phyloP scores from a whole-genome alignment of 2,888 invertebrate genomes.

The Geotrupes spiniger region DNA sequence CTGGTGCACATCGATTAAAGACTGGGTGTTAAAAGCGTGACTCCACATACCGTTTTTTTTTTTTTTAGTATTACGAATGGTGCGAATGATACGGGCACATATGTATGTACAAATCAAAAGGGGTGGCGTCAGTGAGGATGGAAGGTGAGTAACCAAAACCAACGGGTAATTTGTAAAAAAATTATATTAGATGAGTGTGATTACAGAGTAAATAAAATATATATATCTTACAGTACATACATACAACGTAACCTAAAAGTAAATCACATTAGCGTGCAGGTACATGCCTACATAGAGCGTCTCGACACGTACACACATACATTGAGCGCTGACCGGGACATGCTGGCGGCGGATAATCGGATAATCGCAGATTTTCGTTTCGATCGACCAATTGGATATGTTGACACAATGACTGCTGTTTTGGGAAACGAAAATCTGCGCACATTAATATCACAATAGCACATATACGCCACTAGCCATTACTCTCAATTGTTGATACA shows the following conservation, averaged over 20 bases:
- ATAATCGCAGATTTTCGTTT: too few species aligned
- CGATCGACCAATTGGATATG: too few species aligned
- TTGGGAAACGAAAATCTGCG: background rate
- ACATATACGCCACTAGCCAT: too few species aligned
- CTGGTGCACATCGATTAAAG: too few species aligned
- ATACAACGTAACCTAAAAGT: conserved; percentile 18
- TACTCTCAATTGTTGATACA: too few species aligned
- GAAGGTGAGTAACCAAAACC: conserved; percentile 33
- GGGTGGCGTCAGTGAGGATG: background rate
- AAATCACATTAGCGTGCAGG: conserved; percentile 33
- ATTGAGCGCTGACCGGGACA: conserved; percentile 18
- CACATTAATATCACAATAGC: too few species aligned
- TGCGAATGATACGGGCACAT: too few species aligned
- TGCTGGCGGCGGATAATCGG: too few species aligned
- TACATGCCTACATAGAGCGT: conserved; percentile 24
- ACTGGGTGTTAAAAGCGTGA: too few species aligned
- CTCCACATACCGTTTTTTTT: too few species aligned
- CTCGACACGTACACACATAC: conserved; percentile 15
- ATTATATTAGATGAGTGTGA: conserved; percentile 31
- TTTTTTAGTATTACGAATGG: too few species aligned
- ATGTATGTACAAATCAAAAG: too few species aligned
- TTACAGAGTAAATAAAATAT: conserved; percentile 25
- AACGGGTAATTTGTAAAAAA: conserved; percentile 32
- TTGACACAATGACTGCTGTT: conserved; percentile 8
- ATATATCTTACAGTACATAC: conserved; percentile 17